These are phyloP conservation scores for Gambusia holbrooki DNA, from an alignment of 2,113 vertebrate species.

Conservation along the genomic window DNA sequence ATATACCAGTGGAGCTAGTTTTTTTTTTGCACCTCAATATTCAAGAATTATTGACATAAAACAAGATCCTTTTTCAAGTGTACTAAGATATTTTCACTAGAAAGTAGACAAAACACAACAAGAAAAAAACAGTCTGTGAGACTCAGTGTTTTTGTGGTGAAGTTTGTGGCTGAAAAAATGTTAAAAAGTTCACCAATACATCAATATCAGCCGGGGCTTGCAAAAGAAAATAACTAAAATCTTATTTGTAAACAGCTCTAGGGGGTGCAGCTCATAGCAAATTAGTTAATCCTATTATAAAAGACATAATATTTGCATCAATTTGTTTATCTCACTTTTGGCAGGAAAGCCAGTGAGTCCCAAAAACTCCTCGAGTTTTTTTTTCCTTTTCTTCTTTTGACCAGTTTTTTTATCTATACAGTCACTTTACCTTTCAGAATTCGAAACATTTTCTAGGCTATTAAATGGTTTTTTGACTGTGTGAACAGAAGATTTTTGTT, in stretches of 20 bases:
- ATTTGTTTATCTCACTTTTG: background rate
- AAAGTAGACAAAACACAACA: no score
- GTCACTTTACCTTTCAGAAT: background rate
- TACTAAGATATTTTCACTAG: no score
- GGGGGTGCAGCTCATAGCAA: background rate
- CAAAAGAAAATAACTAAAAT: background rate
- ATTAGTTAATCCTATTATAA: conserved; percentile 1
- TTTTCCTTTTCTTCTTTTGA: background rate
- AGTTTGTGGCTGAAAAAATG: no score
- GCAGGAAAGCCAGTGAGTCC: background rate
- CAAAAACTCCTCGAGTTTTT: background rate
- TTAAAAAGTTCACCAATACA: no score
- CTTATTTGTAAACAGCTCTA: background rate
- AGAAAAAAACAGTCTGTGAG: no score
- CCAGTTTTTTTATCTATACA: background rate
- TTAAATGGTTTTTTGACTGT: background rate
- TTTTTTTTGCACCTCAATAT: no score
- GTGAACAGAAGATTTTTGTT: background rate
- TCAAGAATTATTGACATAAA: no score
- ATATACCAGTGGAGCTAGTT: no score
- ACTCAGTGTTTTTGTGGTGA: no score
- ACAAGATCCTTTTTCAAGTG: no score
- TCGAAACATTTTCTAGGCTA: background rate
- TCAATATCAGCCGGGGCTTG: background rate
- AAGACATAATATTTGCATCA: background rate